A percentile compares a stretch with the other conserved stretches of the same genome.
Evolutionary conservation across 1,140 invertebrate genomes (phyloP).

Genomic region (Drosophila elegans): DNA sequence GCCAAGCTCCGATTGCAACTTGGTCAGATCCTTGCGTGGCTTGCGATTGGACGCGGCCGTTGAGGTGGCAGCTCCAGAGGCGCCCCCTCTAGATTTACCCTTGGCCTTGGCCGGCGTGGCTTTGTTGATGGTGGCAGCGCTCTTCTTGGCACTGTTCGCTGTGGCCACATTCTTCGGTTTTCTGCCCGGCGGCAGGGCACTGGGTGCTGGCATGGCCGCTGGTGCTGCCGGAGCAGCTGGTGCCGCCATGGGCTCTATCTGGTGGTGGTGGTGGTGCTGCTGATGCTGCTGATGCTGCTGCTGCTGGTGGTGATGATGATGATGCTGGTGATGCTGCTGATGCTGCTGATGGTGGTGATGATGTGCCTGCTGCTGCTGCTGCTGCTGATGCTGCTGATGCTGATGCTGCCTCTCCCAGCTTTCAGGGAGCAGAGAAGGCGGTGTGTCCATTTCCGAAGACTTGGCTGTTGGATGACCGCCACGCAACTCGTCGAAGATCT

Average conservation of each 20-base stretch:
- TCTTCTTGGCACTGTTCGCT: slow-evolving; percentile 13
- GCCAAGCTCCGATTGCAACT: slow-evolving; percentile 80
- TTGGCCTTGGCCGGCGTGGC: neutral
- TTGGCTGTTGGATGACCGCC: slow-evolving; percentile 38
- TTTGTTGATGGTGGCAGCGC: neutral
- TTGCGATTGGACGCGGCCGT: slow-evolving; percentile 10
- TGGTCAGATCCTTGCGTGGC: slow-evolving; percentile 69
- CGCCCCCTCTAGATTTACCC: neutral
- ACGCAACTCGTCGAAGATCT: slow-evolving; percentile 77
- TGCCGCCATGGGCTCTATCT: slow-evolving; percentile 39
- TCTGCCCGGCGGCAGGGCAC: slow-evolving; percentile 28
- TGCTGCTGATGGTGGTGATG: slow-evolving; percentile 1
- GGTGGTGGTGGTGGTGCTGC: slow-evolving; percentile 31
- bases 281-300: slow-evolving; percentile 14
- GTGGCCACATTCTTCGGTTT: slow-evolving; percentile 3
- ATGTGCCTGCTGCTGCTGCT: slow-evolving; percentile 2
- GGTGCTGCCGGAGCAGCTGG: slow-evolving; percentile 39
- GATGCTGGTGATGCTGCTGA: neutral
- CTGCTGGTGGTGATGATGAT: neutral
- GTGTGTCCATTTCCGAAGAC: slow-evolving; percentile 11
- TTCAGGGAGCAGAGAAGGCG: neutral
- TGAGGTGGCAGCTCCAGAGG: neutral
- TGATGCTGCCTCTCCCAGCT: slow-evolving; percentile 11
- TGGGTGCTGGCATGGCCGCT: slow-evolving; percentile 47
- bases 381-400: slow-evolving; percentile 12